A percentile compares a stretch with the other conserved stretches of the same genome.
Evolutionary conservation across 2,888 invertebrate species (phyloP).

Genomic region (Mythimna vitellina): DNA sequence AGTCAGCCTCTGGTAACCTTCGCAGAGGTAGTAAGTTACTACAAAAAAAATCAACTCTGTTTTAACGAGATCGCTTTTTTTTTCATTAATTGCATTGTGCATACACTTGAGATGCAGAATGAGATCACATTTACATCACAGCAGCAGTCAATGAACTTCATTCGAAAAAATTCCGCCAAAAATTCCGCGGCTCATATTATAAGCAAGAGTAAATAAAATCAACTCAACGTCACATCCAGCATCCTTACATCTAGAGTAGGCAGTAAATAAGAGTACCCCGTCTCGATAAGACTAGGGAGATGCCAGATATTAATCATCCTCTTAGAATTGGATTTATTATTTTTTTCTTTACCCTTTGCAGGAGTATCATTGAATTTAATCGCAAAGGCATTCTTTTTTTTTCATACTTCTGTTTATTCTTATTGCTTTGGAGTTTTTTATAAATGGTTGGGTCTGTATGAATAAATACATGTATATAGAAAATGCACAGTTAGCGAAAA

Average conservation of each 20-base stretch:
- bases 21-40: no score
- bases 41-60: no score
- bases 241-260: slow-evolving; percentile 45
- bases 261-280: slow-evolving; percentile 71
- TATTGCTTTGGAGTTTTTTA: slow-evolving; percentile 11
- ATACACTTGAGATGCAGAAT: no score
- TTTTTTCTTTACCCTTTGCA: slow-evolving; percentile 68
- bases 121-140: no score
- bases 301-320: slow-evolving; percentile 81
- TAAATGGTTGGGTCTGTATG: neutral
- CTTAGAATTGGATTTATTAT: slow-evolving; percentile 78
- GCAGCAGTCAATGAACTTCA: no score
- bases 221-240: slow-evolving; percentile 61
- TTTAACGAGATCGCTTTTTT: no score
- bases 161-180: no score
- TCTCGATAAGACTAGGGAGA: slow-evolving; percentile 75
- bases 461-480: no score
- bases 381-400: slow-evolving; percentile 28
- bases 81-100: no score
- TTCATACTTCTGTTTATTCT: slow-evolving; percentile 27
- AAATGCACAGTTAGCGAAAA: no score
- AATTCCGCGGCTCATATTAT: neutral
- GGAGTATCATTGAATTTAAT: slow-evolving; percentile 77
- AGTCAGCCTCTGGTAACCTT: no score
- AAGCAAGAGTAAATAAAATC: slow-evolving; percentile 34